Evolutionary conservation across 2,888 invertebrate species (phyloP), one percentile per base, ranked within the genome.

Genomic region (Sialis lutaria): DNA sequence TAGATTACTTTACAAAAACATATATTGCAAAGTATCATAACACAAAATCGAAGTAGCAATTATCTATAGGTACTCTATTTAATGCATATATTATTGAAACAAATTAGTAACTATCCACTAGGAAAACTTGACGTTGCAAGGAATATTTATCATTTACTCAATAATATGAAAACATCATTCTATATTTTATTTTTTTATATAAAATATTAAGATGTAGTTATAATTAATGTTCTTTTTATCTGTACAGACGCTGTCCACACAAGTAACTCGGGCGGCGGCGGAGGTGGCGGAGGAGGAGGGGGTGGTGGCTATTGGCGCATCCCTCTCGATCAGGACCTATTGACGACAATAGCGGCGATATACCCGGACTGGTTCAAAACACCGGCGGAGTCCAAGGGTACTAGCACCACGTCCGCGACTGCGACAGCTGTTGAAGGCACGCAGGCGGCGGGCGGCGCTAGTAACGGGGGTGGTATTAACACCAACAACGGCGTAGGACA

Each of bases 281-380:
- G 62, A 60, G 73, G 74, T 64, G 72, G 71, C 61, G 76, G 81
- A 70, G 77, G 77, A 68, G 79, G 78, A 69, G 74, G 74, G 69
- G 80, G 80, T 69, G 80, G 77, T 69, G 77, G 74, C 63, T 86
- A 83, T 75, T 90, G 89, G 89, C 84, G 84, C 72, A 81, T 90
- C 65, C 86, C 88, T 69, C 78, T 90, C 72, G 90, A 90, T 75
- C 82, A 85, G 73, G 90, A 90, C 73, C 77, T 90, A 61, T 79
- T 90, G 67, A 86, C 90, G 69, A 90, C 90, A 64, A 82, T 91
- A 63, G 84, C 86, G 67, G 83, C 86, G 60, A 87, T 88, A 67
- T 90, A 89, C 72, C 90, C 90, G 58, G 88, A 85, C 79, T 91
- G 90, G 90, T 90, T 91, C 74, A 82, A 82, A 66, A 64, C 44